These are phyloP conservation scores for Neodontobutis hainanensis DNA, from an alignment of 2,113 vertebrate species.

Conservation along the genomic window DNA sequence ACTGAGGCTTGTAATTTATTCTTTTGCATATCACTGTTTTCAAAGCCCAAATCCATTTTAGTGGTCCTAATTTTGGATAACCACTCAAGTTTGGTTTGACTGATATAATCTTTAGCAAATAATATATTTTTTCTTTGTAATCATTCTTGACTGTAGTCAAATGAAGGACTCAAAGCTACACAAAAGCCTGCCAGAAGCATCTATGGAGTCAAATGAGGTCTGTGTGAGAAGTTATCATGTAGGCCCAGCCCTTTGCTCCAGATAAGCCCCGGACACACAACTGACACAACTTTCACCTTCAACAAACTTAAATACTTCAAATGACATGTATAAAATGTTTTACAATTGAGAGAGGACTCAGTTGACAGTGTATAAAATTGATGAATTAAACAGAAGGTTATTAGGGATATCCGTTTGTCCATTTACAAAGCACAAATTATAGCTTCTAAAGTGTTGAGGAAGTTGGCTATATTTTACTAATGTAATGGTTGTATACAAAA, in stretches of 20 bases:
- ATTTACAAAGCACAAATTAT: not conserved
- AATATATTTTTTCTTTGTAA: too few relatives aligned
- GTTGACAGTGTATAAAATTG: not conserved
- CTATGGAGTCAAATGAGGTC: not conserved
- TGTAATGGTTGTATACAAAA: too few relatives aligned
- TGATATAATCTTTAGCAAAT: too few relatives aligned
- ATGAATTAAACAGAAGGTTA: too few relatives aligned
- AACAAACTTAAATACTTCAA: not conserved
- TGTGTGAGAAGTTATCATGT: not conserved
- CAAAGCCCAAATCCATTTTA: too few relatives aligned
- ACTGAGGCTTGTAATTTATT: too few relatives aligned
- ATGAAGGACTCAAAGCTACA: not conserved
- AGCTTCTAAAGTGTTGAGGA: not conserved
- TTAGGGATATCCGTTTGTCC: not conserved
- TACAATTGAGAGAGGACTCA: not conserved
- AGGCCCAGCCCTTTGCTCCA: not conserved
- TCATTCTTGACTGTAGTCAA: too few relatives aligned
- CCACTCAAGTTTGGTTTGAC: too few relatives aligned
- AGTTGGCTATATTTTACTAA: too few relatives aligned
- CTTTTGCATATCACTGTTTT: too few relatives aligned
- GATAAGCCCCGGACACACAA: not conserved
- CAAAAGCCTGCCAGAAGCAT: not conserved
- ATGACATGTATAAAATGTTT: not conserved
- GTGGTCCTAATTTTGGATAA: too few relatives aligned
- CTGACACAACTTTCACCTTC: not conserved